These are phyloP conservation scores for Halichoerus grypus DNA, from an alignment of 2,113 vertebrate species.

Conservation along the genomic window DNA sequence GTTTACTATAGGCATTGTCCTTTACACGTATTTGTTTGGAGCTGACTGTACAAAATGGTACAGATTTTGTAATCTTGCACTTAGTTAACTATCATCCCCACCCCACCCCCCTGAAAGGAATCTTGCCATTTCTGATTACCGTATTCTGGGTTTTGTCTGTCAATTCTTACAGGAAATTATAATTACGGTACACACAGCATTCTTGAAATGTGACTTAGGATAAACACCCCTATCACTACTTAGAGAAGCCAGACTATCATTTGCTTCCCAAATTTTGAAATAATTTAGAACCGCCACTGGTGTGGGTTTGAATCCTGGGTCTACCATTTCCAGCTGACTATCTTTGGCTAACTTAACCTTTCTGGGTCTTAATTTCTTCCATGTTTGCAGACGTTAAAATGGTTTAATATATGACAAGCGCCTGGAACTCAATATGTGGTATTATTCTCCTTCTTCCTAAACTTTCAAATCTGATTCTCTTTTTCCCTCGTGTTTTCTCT, in stretches of 20 bases:
- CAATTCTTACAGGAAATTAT: background rate
- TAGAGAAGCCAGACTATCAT: background rate
- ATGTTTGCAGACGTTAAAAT: background rate
- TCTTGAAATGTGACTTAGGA: accelerated
- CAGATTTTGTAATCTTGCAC: background rate
- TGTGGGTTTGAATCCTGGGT: background rate
- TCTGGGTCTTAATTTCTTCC: background rate
- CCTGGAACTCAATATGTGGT: background rate
- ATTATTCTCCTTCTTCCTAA: background rate
- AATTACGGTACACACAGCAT: accelerated
- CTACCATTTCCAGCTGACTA: background rate
- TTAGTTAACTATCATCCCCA: background rate
- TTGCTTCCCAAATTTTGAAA: background rate
- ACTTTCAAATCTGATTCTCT: background rate
- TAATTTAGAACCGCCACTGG: background rate
- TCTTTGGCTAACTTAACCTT: background rate
- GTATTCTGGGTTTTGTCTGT: background rate
- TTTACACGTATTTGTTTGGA: background rate
- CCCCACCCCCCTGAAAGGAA: background rate
- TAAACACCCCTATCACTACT: accelerated
- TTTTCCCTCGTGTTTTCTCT: background rate
- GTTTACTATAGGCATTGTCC: background rate
- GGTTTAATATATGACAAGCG: too few relatives aligned
- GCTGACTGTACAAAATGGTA: background rate
- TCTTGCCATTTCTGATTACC: background rate